These are phyloP conservation scores for Therioaphis trifolii DNA, from an alignment of 2,888 invertebrate genomes.

Conservation along the genomic window DNA sequence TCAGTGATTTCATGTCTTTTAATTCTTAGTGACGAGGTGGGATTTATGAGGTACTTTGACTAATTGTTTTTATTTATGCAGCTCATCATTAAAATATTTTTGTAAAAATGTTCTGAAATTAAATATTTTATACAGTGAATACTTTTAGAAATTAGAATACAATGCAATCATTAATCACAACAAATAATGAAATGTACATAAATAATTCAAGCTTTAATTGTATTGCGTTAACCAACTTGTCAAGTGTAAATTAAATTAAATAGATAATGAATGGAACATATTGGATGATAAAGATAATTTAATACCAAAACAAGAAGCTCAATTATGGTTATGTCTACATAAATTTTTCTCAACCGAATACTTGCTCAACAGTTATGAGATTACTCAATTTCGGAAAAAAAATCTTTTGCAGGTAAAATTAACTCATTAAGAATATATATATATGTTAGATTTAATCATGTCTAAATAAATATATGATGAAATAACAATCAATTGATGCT, in stretches of 20 bases:
- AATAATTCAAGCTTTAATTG: not conserved
- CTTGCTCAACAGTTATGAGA: constrained; percentile 52
- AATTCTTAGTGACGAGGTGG: no score
- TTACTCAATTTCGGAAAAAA: constrained; percentile 56
- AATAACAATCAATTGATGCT: no score
- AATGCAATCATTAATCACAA: no score
- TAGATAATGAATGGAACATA: constrained; percentile 54
- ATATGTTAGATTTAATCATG: not conserved
- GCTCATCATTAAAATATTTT: not conserved
- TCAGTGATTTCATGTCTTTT: no score
- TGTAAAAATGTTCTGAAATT: no score
- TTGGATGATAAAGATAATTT: constrained; percentile 13
- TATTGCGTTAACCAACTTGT: constrained; percentile 26
- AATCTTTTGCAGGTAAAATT: constrained; percentile 53
- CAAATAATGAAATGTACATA: not conserved
- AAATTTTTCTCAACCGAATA: constrained; percentile 49
- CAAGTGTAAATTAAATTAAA: not conserved
- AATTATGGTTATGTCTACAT: constrained; percentile 43
- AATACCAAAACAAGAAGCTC: constrained; percentile 54
- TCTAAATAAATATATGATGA: no score
- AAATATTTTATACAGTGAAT: no score
- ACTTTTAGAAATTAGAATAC: no score
- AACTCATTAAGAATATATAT: not conserved
- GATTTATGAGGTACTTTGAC: no score
- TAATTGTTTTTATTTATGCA: no score